Conservation (phyloP, 2,797 vertebrate species). For the Dendrocincla fuliginosa region DNA sequence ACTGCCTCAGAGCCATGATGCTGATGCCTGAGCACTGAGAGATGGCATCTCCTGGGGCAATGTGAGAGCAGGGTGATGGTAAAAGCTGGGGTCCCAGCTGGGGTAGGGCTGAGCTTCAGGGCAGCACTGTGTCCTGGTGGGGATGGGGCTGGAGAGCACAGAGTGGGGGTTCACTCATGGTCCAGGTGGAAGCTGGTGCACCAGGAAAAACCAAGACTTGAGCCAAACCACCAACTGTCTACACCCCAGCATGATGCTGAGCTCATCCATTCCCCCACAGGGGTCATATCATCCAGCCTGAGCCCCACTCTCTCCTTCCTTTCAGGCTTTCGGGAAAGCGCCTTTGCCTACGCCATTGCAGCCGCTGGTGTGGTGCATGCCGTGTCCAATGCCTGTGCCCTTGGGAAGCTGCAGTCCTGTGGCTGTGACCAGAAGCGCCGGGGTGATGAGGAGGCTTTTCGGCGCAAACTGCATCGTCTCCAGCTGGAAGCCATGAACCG, state of each 20-base stretch:
- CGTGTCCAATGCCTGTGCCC: slow-evolving; percentile 94
- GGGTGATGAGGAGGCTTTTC: slow-evolving; percentile 94
- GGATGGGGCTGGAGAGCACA: background rate
- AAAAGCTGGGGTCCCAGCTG: background rate
- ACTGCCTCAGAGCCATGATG: background rate
- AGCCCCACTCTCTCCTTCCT: background rate
- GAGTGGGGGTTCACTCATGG: fast-evolving
- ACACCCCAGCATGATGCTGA: background rate
- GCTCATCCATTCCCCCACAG: fast-evolving
- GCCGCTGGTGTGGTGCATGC: slow-evolving; percentile 94
- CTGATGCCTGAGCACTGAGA: background rate
- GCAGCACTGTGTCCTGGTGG: background rate
- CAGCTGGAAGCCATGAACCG: slow-evolving; percentile 95
- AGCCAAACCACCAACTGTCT: background rate
- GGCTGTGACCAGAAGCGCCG: slow-evolving; percentile 92
- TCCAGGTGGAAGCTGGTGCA: background rate
- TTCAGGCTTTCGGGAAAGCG: slow-evolving; percentile 94
- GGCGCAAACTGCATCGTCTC: slow-evolving; percentile 90
- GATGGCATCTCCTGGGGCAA: background rate
- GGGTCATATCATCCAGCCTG: fast-evolving
- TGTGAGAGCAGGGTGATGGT: background rate
- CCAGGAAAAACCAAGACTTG: background rate
- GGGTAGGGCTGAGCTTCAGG: background rate
- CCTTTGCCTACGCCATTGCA: slow-evolving; percentile 94
- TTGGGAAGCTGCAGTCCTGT: slow-evolving; percentile 94